Evolutionary conservation across 2,888 invertebrate species (phyloP), one percentile per base, ranked within the genome.

Genomic region (Salpingus planirostris): DNA sequence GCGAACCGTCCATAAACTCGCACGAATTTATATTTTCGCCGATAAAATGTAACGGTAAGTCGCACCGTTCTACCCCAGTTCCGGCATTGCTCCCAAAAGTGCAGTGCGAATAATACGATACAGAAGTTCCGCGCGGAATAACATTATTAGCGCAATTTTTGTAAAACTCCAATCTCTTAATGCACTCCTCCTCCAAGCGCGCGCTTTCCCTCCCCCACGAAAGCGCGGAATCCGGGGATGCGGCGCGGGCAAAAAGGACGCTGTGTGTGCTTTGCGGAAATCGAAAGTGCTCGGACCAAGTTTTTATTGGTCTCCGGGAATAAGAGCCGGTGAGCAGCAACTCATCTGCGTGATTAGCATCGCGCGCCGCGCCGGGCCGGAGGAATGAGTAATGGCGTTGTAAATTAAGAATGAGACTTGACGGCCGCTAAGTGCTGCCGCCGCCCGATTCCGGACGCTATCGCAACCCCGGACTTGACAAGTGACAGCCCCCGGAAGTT

Each of bases 391-490:
- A 52, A 54, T 54, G 52, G 49, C 44, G 40, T 46, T 48, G 52
- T 55, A 55, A 56, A 55, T 56, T 53, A 55, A 52, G 46, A 55
- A 56, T 54, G 52, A 55, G 51, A 37, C 46, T 43, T 52, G 54
- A 52, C 54, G 54, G 48, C 44, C 48, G 51, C 49, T 52, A 52
- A 54, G 54, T 52, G 54, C 40, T 42, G 42, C 47, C 44, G 42
- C 46, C 46, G 43, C 40, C 43, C 42, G 42, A 47, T 43, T 48
- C 47, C 46, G 44, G 48, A 33, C 46, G 46, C 44, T 49, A 46
- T 47, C 47, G 40, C 44, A 33, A 31, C 35, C 44, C 44, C 43
- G 46, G 43, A 44, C 43, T 30, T 38, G 38, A 38, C 40, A 43
- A 39, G 46, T 49, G 49, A 45, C 49, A 44, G 40, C 37, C 38